Percentiles rank a stretch among this genome's conserved stretches.
Conservation (phyloP, 2,888 invertebrate species). For the Euplexia lucipara region DNA sequence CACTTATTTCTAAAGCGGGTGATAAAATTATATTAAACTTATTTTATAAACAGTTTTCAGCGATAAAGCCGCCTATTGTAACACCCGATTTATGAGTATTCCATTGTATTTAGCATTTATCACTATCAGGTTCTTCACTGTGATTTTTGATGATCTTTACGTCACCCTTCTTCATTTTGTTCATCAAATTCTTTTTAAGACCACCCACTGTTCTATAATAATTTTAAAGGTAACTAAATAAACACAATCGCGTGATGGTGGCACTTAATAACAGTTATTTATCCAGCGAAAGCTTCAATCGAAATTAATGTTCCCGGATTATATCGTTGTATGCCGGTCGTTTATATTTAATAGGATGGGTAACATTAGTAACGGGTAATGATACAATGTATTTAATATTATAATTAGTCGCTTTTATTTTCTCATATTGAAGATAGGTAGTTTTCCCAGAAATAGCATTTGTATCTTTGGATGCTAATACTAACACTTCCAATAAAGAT, state of each 20-base stretch:
- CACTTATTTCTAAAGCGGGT: too few species aligned
- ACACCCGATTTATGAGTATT: too few species aligned
- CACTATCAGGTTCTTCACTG: background rate
- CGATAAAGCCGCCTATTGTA: too few species aligned
- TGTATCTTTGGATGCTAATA: background rate
- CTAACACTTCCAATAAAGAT: background rate
- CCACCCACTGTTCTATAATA: slow-evolving; percentile 55
- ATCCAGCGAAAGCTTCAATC: slow-evolving; percentile 64
- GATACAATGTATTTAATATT: background rate
- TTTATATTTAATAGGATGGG: slow-evolving; percentile 31
- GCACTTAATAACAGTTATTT: slow-evolving; percentile 75
- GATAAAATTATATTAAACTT: too few species aligned
- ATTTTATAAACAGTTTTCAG: too few species aligned
- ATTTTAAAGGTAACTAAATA: slow-evolving; percentile 63
- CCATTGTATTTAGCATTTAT: too few species aligned
- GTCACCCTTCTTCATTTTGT: background rate
- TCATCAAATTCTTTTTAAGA: slow-evolving; percentile 12
- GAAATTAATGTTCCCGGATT: slow-evolving; percentile 46
- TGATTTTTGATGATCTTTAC: background rate
- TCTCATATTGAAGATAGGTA: background rate
- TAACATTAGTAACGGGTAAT: slow-evolving; percentile 23
- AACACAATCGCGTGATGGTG: slow-evolving; percentile 69
- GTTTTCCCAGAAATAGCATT: slow-evolving; percentile 2
- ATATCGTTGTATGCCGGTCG: slow-evolving; percentile 23
- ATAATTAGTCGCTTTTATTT: background rate